Evolutionary conservation across 1,140 invertebrate genomes (phyloP), one percentile per base, ranked within the genome.

Genomic region (Holcopasites calliopsidis): DNA sequence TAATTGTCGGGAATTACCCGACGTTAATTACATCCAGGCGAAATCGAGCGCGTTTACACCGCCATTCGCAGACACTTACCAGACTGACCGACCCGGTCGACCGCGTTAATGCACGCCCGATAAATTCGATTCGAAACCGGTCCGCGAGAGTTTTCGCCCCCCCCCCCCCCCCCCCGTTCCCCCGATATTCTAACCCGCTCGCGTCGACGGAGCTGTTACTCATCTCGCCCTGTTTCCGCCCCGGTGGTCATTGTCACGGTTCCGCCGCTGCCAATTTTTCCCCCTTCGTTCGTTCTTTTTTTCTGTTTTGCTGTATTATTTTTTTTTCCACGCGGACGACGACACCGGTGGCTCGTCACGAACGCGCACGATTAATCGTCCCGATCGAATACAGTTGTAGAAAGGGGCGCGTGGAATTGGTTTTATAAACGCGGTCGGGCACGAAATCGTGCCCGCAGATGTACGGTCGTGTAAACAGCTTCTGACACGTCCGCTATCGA

Each of bases 1-100:
- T 83, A 83, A 83, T 83, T 83, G 81, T 74, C 81, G 80, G 69
- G 81, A 61, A 83, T 82, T 83, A 82, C 81, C 70, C 81, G 80
- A 79, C 81, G 81, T 83, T 83, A 83, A 83, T 83, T 82, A 83
- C 76, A 77, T 79, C 73, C 54, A 62, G n/a, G 70, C 60, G 68
- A 82, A 38, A 64, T 49, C 57, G 57, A 66, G 65, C 73, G 70
- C 81, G 76, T 66, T 75, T 60, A 65, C 76, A 64, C 71, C 77
- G 64, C 64, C 77, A 73, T 77, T 80, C 66, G 80, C 69, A 64
- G 71, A 83, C 81, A 83, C 81, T 83, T 83, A 78, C 71, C 80
- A 72, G 66, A 73, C 79, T 69, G 80, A 73, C 76, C 79, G 69
- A 54, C 57, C n/a, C 57, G 58, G 54, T 62, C 75, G 75, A 77